A percentile compares a stretch with the other conserved stretches of the same genome.
Conservation (phyloP, 1,140 invertebrate species). For the Achroia grisella region DNA sequence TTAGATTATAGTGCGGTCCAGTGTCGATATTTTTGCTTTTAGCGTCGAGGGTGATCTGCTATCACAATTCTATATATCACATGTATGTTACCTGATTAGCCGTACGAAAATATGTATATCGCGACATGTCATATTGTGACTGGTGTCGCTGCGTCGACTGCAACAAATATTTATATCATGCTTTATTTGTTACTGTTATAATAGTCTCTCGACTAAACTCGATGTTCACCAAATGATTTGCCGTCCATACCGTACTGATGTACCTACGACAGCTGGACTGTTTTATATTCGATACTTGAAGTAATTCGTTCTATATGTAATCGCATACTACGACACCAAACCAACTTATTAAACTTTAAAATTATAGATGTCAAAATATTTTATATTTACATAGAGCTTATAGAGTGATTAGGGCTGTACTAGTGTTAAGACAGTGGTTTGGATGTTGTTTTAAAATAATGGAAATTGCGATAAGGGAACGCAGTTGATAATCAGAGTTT, state of each 20-base stretch:
- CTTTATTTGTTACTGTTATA: no score
- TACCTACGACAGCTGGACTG: conserved; percentile 1
- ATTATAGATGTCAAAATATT: conserved; percentile 58
- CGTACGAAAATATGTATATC: no score
- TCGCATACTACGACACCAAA: conserved; percentile 55
- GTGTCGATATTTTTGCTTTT: conserved; percentile 15
- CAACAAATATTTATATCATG: no score
- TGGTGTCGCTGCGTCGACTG: no score
- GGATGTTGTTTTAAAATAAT: conserved; percentile 5
- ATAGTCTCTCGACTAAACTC: background rate
- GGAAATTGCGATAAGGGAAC: background rate
- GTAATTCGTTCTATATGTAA: conserved; percentile 20
- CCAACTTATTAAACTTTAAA: conserved; percentile 28
- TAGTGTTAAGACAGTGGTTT: conserved; percentile 20
- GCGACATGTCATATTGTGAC: no score
- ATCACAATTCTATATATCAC: no score
- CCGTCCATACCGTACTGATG: conserved; percentile 43
- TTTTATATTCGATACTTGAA: conserved; percentile 1
- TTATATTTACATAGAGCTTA: conserved; percentile 72
- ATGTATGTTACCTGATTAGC: no score
- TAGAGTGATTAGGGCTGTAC: conserved; percentile 62
- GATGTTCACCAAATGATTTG: conserved; percentile 49
- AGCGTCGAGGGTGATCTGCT: no score
- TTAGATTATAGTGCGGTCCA: conserved; percentile 54
- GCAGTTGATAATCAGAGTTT: background rate